A percentile compares a stretch with the other conserved stretches of the same genome.
Conservation (phyloP, 1,140 invertebrate species). For the Aphelinus atriplicis region DNA sequence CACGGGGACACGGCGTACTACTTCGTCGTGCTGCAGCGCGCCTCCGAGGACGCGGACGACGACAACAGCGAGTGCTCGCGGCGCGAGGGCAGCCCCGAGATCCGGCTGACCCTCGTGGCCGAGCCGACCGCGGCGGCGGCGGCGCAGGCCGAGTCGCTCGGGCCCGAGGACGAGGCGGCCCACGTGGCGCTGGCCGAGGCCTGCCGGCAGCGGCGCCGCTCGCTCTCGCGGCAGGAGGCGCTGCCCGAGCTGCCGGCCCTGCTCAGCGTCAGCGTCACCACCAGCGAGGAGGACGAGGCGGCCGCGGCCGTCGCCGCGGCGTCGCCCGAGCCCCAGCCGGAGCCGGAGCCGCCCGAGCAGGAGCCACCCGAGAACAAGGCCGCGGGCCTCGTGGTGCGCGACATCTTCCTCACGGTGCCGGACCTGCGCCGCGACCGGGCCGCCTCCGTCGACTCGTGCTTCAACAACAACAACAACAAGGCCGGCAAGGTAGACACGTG, state of each 20-base stretch:
- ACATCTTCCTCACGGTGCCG: slow-evolving; percentile 84
- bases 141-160: neutral
- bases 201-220: slow-evolving; percentile 44
- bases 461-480: slow-evolving; percentile 78
- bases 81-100: slow-evolving; percentile 64
- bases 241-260: slow-evolving; percentile 48
- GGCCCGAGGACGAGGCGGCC: neutral
- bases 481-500: slow-evolving; percentile 74
- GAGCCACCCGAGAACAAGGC: slow-evolving; percentile 53
- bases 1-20: slow-evolving; percentile 54
- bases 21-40: slow-evolving; percentile 34
- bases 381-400: slow-evolving; percentile 67
- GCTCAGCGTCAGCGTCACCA: slow-evolving; percentile 57
- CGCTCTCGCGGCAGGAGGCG: slow-evolving; percentile 31
- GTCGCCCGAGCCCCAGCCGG: slow-evolving; percentile 62
- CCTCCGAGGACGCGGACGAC: slow-evolving; percentile 30
- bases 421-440: slow-evolving; percentile 83
- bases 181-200: neutral
- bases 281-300: slow-evolving; percentile 80
- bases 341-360: slow-evolving; percentile 61
- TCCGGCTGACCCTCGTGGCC: slow-evolving; percentile 77
- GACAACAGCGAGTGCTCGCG: slow-evolving; percentile 55
- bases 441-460: slow-evolving; percentile 85
- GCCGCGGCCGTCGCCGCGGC: slow-evolving; percentile 73
- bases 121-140: slow-evolving; percentile 54